Base-by-base conservation (phyloP, 2,797 vertebrate genomes). In the Cheirogaleus major region DNA sequence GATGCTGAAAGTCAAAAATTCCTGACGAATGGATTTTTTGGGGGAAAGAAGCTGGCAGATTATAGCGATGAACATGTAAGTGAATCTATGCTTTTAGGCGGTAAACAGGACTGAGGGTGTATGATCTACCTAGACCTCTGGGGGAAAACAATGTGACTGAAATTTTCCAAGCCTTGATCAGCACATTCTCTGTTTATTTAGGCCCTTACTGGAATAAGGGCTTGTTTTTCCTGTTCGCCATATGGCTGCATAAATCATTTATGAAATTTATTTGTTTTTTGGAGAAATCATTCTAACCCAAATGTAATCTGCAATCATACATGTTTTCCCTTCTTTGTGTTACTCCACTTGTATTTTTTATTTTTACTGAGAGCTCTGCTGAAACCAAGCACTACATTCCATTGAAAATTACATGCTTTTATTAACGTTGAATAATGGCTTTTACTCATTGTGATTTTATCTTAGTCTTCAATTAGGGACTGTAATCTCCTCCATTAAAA, bases 61-160 rank as follows among this genome's bases (percentile, higher is more conserved):
- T 99, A 99, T 92, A 97, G 98, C 25, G 99, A 99, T 97, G 99
- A 99, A 99, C 99, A 99, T 97, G 99, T 99, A 99, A 99, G 99
- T 98, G 98, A 86, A n/a, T 91, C 95, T 78, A 93, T 95, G 43
- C 89, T 97, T 89, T 92, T 30, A 70, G 92, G 89, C 41, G 73
- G 81, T 76, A 81, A 88, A 95, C 85, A 94, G 76, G n/a, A 15
- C 96, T n/a, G 73, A 97, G 61, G 92, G 86, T 78, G 92, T 75
- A 14, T 89, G 92, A 73, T 30, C 89, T 92, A 92, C 52, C 25
- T 50, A 38, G 69, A 50, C 57, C n/a, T 97, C 97, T 84, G 96
- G 75, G 70, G 75, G 55, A 73, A 98, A 98, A 94, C 32, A 94
- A 94, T 93, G 75, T 97, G 96, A 93, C 52, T 96, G 96, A 83